Base-by-base conservation (phyloP, 2,797 vertebrate genomes). In the Sebastes kiyomatsui region DNA sequence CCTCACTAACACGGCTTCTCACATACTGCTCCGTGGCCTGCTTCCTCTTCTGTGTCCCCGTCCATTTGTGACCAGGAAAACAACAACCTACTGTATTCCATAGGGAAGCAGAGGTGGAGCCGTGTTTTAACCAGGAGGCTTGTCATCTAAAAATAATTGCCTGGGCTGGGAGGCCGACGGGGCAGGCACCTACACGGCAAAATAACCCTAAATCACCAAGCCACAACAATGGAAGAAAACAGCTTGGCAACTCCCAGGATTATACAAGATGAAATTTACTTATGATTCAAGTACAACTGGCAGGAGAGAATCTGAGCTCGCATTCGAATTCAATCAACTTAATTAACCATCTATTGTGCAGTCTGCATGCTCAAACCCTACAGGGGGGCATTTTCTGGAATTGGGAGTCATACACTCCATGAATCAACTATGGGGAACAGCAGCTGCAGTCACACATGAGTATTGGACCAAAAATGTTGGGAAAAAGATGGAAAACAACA, bases 11-110 rank as follows among this genome's bases (percentile, higher is more conserved):
- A 14, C 64, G 25, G 18, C 77, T 28, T 52, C 35, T 67, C 25
- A 11, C 35, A 14, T 67, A 25, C 42, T 42, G 59, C 82, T 72
- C 73, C 14, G 35, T 71, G 79, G 82, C 54, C 79, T 52, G 76
- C 91, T 91, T 94, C 90, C 87, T 93, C 71, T 77, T 77, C 80
- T 20, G 6, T 2, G 69, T 79, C 87, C 81, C 61, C 12, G 38
- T 86, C 78, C 73, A 28, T 87, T 88, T 77, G 72, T 81, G 67
- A 84, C 71, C 70, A 80, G 88, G 90, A 88, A 89, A 93, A 93
- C 81, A 92, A 93, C 90, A 91, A 84, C 11, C 75, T 71, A 38
- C 80, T 71, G 82, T 79, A 72, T 33, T 87, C 85, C 75, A 75
- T 1, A 14, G 77, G 84, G 87, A 86, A 13, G 71, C 70, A 73